These are phyloP conservation scores for Pitta sordida DNA, from an alignment of 2,113 vertebrate genomes.

Conservation along the genomic window DNA sequence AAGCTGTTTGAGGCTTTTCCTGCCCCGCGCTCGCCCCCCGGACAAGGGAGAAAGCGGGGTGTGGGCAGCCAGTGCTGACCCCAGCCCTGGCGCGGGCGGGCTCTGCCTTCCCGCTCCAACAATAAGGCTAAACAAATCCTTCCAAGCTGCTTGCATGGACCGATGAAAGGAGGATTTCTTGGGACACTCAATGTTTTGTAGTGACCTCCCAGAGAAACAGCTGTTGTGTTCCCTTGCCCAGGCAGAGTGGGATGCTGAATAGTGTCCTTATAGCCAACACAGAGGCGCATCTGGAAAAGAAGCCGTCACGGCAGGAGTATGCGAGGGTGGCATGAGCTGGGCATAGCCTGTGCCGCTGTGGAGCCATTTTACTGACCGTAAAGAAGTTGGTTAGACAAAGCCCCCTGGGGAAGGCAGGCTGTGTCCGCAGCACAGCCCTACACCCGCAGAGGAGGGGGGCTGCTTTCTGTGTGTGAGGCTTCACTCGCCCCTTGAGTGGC, in stretches of 20 bases:
- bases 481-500: background rate
- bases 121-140: constrained; percentile 67
- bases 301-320: constrained; percentile 57
- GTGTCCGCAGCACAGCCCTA: background rate
- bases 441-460: background rate
- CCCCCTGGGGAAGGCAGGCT: background rate
- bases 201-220: constrained; percentile 67
- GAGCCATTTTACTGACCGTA: background rate
- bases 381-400: background rate
- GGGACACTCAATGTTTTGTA: constrained; percentile 69
- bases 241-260: constrained; percentile 72
- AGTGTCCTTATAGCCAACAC: constrained; percentile 59
- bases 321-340: constrained; percentile 50
- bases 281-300: constrained; percentile 63
- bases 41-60: constrained; percentile 39
- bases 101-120: constrained; percentile 57
- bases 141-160: constrained; percentile 55
- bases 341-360: background rate
- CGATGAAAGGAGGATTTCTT: constrained; percentile 72
- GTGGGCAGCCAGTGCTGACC: constrained; percentile 29
- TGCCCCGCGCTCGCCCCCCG: background rate
- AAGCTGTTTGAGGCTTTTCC: constrained; percentile 38
- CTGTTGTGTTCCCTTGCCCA: constrained; percentile 70
- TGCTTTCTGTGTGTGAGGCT: background rate
- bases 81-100: constrained; percentile 23